These are phyloP conservation scores for Melieria omissa DNA, from an alignment of 2,888 invertebrate species.

Conservation along the genomic window DNA sequence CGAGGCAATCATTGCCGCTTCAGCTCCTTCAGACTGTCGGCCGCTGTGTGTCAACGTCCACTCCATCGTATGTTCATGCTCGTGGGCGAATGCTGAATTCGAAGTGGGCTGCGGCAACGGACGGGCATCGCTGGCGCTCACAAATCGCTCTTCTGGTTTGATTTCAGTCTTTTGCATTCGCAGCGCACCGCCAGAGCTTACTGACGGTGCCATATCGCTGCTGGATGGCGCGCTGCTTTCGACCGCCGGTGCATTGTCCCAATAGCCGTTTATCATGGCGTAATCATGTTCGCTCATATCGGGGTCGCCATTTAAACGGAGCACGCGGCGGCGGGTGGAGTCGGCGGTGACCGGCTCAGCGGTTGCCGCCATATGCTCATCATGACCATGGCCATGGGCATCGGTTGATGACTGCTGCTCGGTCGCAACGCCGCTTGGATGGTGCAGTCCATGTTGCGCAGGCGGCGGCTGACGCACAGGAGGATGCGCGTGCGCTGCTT, in stretches of 20 bases:
- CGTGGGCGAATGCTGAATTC: too few relatives aligned
- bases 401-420: too few relatives aligned
- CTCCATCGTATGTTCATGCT: too few relatives aligned
- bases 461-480: conserved; percentile 18
- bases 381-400: too few relatives aligned
- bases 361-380: too few relatives aligned
- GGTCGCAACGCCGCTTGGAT: conserved; percentile 2
- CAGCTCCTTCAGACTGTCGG: too few relatives aligned
- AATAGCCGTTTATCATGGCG: conserved; percentile 27
- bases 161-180: conserved; percentile 27
- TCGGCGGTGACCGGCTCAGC: too few relatives aligned
- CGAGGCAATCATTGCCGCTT: not conserved
- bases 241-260: conserved; percentile 19
- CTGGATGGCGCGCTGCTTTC: conserved; percentile 12
- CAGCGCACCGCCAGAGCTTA: not conserved
- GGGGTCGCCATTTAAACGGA: not conserved
- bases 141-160: not conserved
- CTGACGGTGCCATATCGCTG: not conserved
- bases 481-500: not conserved
- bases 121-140: too few relatives aligned
- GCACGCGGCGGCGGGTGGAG: too few relatives aligned
- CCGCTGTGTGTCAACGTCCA: too few relatives aligned
- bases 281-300: conserved; percentile 26
- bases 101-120: too few relatives aligned
- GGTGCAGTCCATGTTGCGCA: conserved; percentile 7